Percentiles rank a stretch among this genome's conserved stretches.
These are phyloP conservation scores for Rhorus exstirpatorius DNA, from an alignment of 2,888 invertebrate species.

Conservation along the genomic window DNA sequence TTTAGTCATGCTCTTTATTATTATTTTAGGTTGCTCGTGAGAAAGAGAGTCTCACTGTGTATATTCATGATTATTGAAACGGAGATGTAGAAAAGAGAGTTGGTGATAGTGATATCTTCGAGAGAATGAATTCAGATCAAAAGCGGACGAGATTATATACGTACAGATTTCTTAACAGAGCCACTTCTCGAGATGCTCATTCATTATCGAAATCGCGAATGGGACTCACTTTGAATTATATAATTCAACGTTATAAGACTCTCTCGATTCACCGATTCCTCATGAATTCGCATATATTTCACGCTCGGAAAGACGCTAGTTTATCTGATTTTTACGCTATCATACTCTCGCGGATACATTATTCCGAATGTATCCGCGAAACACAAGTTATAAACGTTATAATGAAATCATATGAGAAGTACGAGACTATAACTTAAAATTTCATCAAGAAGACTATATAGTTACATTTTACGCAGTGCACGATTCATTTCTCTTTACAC, in stretches of 20 bases:
- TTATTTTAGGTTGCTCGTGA: conserved; percentile 58
- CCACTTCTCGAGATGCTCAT: conserved; percentile 30
- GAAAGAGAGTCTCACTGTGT: conserved; percentile 18
- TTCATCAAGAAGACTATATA: too few species aligned
- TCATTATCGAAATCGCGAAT: conserved; percentile 73
- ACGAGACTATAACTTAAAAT: too few species aligned
- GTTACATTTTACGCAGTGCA: too few species aligned
- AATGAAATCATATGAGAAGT: too few species aligned
- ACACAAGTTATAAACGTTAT: too few species aligned
- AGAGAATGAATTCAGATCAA: conserved; percentile 40
- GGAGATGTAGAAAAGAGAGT: conserved; percentile 33
- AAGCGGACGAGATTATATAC: conserved; percentile 24
- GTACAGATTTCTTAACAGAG: conserved; percentile 10
- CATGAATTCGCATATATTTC: conserved; percentile 28
- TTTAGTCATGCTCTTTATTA: conserved; percentile 74
- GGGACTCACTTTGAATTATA: conserved; percentile 71
- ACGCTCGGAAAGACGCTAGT: conserved; percentile 14
- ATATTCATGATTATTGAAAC: conserved; percentile 29
- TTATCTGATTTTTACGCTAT: conserved; percentile 2
- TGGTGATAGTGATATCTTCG: conserved; percentile 67
- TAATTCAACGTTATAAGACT: conserved; percentile 70
- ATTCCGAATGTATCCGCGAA: not conserved
- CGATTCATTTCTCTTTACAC: too few species aligned
- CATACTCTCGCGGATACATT: not conserved
- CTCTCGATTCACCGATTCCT: conserved; percentile 42